Conservation (phyloP, 2,888 invertebrate species). For the Epirrita christyi region DNA sequence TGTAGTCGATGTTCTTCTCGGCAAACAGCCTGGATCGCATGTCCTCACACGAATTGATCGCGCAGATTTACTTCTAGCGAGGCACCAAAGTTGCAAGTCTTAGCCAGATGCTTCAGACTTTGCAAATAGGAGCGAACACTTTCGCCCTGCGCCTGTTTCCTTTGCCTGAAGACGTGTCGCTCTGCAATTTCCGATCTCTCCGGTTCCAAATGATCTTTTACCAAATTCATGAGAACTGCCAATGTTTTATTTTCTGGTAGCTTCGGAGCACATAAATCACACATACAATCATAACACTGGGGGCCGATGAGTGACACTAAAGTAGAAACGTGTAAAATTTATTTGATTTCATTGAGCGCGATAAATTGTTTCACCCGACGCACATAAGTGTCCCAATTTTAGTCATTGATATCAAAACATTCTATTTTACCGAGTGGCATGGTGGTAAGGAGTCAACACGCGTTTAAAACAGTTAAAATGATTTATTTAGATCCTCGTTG, state of each 20-base stretch:
- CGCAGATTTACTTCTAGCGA: constrained; percentile 32
- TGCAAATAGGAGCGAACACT: constrained; percentile 33
- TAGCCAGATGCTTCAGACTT: constrained; percentile 34
- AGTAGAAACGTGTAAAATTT: constrained; percentile 36
- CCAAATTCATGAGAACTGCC: constrained; percentile 22
- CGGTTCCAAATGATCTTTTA: constrained; percentile 29
- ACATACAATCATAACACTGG: constrained; percentile 33
- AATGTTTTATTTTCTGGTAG: too few species aligned
- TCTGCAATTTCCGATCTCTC: constrained; percentile 39
- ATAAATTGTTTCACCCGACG: constrained; percentile 15
- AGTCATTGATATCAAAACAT: neutral
- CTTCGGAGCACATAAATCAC: constrained; percentile 42
- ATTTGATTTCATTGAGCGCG: constrained; percentile 33
- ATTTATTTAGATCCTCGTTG: neutral
- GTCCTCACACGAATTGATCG: constrained; percentile 41
- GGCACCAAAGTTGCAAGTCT: constrained; percentile 38
- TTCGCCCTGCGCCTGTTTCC: constrained; percentile 34
- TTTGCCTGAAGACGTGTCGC: constrained; percentile 36
- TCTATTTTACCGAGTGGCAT: constrained; percentile 3
- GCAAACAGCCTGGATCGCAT: constrained; percentile 44
- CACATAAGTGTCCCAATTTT: constrained; percentile 1
- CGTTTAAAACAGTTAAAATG: neutral
- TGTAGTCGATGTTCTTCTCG: constrained; percentile 37
- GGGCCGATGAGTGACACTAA: constrained; percentile 41
- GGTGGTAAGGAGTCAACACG: neutral